phyloP scores from a whole-genome alignment of 2,888 invertebrate genomes.

The Andrena fulva region DNA sequence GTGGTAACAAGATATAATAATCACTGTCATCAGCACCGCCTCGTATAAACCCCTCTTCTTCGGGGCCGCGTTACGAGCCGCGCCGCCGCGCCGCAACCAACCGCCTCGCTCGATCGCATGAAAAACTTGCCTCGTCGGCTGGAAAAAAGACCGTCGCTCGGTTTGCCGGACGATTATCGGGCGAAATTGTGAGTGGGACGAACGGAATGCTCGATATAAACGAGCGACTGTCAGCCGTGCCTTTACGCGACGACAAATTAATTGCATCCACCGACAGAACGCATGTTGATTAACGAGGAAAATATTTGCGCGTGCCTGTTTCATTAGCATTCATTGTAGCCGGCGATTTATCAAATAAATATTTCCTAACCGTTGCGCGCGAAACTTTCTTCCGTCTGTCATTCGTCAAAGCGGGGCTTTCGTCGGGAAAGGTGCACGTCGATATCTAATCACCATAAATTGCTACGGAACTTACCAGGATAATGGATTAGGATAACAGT shows the following conservation, averaged over 20 bases:
- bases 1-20: slow-evolving; percentile 77
- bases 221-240: slow-evolving; percentile 13
- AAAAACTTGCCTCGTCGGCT: slow-evolving; percentile 53
- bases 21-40: slow-evolving; percentile 73
- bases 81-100: slow-evolving; percentile 18
- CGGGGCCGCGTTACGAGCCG: slow-evolving; percentile 31
- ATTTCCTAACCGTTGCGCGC: slow-evolving; percentile 25
- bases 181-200: slow-evolving; percentile 44
- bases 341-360: slow-evolving; percentile 51
- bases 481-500: slow-evolving; percentile 14
- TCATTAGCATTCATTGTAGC: slow-evolving; percentile 46
- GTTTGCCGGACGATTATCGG: slow-evolving; percentile 59
- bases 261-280: slow-evolving; percentile 39
- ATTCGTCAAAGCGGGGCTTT: neutral
- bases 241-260: slow-evolving; percentile 43
- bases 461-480: neutral
- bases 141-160: slow-evolving; percentile 50
- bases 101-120: slow-evolving; percentile 45
- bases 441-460: neutral
- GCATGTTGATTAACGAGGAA: slow-evolving; percentile 45
- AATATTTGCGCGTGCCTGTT: slow-evolving; percentile 39
- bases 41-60: slow-evolving; percentile 53
- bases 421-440: neutral
- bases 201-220: slow-evolving; percentile 28
- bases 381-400: neutral